Percentiles rank a stretch among this genome's conserved stretches.
These are phyloP conservation scores for Pseudorhiza aurosa DNA, from an alignment of 30 jellyfish, hydroid and myxozoan species.

Conservation along the genomic window DNA sequence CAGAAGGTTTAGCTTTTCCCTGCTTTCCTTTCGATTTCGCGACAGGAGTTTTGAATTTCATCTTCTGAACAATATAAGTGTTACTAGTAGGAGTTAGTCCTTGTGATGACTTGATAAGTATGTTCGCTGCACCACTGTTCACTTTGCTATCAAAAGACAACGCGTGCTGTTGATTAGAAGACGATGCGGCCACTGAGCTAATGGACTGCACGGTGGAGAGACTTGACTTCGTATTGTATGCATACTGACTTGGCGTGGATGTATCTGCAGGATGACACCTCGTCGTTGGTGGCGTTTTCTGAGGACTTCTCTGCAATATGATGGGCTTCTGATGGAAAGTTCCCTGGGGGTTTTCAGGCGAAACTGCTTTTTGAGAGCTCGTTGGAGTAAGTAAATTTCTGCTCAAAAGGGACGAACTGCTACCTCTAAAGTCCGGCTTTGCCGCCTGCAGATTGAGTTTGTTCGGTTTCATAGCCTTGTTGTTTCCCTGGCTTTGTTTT, in stretches of 20 bases:
- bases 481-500: constrained; percentile 49
- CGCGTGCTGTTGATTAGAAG: not conserved
- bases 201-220: not conserved
- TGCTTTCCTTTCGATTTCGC: constrained; percentile 80
- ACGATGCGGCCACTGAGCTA: not conserved
- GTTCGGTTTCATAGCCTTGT: constrained; percentile 64
- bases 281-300: not conserved
- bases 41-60: constrained; percentile 88
- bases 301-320: constrained; percentile 87
- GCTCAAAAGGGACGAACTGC: constrained; percentile 28
- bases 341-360: constrained; percentile 32
- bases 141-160: not conserved
- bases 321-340: constrained; percentile 75
- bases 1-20: constrained; percentile 68
- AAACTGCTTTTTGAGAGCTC: constrained; percentile 27
- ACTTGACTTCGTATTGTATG: constrained; percentile 1
- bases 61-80: constrained; percentile 58
- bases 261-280: constrained; percentile 23
- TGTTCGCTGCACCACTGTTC: not conserved
- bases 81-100: not conserved
- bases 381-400: constrained; percentile 55
- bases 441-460: constrained; percentile 34
- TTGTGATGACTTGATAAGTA: not conserved
- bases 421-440: constrained; percentile 19
- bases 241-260: not conserved